Conservation (phyloP, 2,888 invertebrate species). For the Macrosiphum euphorbiae region DNA sequence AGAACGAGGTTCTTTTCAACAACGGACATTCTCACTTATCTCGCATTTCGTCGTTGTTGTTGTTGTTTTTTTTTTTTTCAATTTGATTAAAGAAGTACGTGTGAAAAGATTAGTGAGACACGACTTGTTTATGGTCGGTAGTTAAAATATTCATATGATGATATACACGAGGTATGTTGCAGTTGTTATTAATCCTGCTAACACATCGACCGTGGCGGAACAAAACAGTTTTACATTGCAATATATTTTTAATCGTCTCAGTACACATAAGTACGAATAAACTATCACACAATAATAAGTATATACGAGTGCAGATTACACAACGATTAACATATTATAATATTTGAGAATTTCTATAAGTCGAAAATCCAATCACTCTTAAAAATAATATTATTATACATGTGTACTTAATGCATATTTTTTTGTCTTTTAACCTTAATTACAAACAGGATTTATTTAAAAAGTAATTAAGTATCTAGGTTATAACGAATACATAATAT, state of each 20-base stretch:
- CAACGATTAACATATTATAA: background rate
- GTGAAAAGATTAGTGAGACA: conserved; percentile 26
- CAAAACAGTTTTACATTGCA: conserved; percentile 16
- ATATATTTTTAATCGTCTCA: conserved; percentile 24
- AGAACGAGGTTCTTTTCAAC: background rate
- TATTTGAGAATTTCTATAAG: background rate
- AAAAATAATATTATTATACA: background rate
- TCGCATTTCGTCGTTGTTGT: background rate
- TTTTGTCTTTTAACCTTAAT: background rate
- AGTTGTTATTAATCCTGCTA: conserved; percentile 1
- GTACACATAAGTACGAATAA: background rate
- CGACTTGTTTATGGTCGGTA: conserved; percentile 9
- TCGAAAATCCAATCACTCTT: background rate
- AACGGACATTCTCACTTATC: background rate
- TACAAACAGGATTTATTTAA: background rate
- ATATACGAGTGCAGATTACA: background rate
- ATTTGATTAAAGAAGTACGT: conserved; percentile 6
- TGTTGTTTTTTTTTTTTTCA: background rate
- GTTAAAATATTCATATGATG: conserved; percentile 23
- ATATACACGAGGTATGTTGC: background rate
- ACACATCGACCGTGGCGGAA: conserved; percentile 8
- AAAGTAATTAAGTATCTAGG: background rate
- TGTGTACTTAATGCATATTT: background rate
- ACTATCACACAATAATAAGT: background rate
- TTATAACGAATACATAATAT: background rate